Conservation (phyloP, 53 echinoderm and acorn worm species). For the Apostichopus leukothele region DNA sequence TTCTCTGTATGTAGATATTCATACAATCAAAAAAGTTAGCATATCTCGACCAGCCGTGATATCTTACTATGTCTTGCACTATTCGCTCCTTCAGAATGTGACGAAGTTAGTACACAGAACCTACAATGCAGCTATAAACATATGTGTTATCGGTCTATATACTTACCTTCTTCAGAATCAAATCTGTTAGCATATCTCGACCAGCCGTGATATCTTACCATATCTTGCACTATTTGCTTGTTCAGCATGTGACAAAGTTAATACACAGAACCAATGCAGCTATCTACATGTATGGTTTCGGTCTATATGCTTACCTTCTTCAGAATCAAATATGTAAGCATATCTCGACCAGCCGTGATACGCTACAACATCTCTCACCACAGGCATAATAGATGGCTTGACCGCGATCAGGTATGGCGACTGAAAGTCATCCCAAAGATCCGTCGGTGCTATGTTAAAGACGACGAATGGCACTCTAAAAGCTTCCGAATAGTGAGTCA, state of each 20-base stretch:
- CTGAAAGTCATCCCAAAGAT: conserved; percentile 68
- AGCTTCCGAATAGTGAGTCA: conserved; percentile 9
- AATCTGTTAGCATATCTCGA: too few species aligned
- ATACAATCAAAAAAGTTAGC: conserved; percentile 66
- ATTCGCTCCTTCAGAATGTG: not conserved
- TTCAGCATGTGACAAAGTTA: too few species aligned
- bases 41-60: conserved; percentile 63
- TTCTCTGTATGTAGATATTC: too few species aligned
- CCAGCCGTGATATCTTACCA: too few species aligned
- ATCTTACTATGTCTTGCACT: conserved; percentile 56
- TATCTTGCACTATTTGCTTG: too few species aligned
- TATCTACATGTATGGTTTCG: too few species aligned
- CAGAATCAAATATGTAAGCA: conserved; percentile 71
- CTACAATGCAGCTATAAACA: too few species aligned
- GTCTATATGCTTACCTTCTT: conserved; percentile 51
- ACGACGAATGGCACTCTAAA: conserved; percentile 20
- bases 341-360: conserved; percentile 64
- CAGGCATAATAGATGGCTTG: conserved; percentile 66
- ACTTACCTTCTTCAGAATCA: too few species aligned
- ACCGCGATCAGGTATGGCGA: conserved; percentile 68
- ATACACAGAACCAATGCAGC: too few species aligned
- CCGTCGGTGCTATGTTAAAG: conserved; percentile 50
- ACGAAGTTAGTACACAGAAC: too few species aligned
- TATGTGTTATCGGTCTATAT: too few species aligned
- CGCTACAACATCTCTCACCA: conserved; percentile 57